A percentile compares a stretch with the other conserved stretches of the same genome.
phyloP scores from a whole-genome alignment of 1,140 invertebrate genomes.

The Drosophila ficusphila region DNA sequence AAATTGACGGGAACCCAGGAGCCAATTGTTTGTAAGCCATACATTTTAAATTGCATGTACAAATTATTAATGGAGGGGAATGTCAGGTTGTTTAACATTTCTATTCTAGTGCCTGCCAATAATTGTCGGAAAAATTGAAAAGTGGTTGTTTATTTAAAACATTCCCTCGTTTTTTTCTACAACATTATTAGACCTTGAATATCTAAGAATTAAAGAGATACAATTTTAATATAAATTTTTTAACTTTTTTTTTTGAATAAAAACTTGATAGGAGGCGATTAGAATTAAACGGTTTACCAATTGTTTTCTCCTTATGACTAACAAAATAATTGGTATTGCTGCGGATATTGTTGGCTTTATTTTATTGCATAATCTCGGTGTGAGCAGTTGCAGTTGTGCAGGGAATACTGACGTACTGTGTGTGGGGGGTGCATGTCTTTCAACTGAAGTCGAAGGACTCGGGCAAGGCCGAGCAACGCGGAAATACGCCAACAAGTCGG shows the following conservation, averaged over 20 bases:
- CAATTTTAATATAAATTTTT: too few relatives aligned
- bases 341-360: neutral
- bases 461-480: conserved; percentile 8
- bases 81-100: neutral
- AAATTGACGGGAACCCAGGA: conserved; percentile 2
- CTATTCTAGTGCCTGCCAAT: neutral
- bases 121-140: too few relatives aligned
- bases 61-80: neutral
- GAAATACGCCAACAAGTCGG: conserved; percentile 12
- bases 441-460: neutral
- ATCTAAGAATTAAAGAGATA: too few relatives aligned
- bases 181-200: too few relatives aligned
- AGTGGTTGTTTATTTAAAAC: too few relatives aligned
- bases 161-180: too few relatives aligned
- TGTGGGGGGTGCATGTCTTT: neutral
- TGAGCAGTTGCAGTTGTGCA: neutral
- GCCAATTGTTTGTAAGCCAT: conserved; percentile 28
- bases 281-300: too few relatives aligned
- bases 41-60: conserved; percentile 12
- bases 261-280: too few relatives aligned
- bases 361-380: conserved; percentile 7
- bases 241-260: too few relatives aligned
- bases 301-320: too few relatives aligned
- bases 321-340: neutral
- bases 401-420: conserved; percentile 12